These are phyloP conservation scores for Phaenicophaeus curvirostris DNA, from an alignment of 2,797 vertebrate genomes.

Conservation along the genomic window DNA sequence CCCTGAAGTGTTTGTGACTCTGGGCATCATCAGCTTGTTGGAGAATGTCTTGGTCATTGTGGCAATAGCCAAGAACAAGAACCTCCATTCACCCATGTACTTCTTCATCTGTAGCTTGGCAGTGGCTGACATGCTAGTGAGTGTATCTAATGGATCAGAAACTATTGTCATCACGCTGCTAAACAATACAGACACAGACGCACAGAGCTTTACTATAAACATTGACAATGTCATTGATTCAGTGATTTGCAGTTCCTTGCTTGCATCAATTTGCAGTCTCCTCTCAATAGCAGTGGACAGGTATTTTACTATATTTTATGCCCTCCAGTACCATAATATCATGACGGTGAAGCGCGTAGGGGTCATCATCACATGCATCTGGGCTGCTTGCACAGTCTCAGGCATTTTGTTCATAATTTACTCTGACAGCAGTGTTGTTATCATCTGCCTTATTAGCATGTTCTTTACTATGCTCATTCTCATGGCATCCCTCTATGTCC, in stretches of 20 bases:
- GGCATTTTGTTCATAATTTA: constrained; percentile 93
- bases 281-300: constrained; percentile 94
- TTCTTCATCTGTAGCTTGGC: constrained; percentile 96
- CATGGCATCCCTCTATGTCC: constrained; percentile 94
- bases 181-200: constrained; percentile 81
- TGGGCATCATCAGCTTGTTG: constrained; percentile 91
- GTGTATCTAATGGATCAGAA: constrained; percentile 92
- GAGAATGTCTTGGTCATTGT: constrained; percentile 93
- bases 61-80: constrained; percentile 92
- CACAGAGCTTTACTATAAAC: constrained; percentile 82
- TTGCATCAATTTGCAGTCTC: constrained; percentile 94
- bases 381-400: constrained; percentile 86
- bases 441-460: constrained; percentile 93
- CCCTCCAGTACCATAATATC: constrained; percentile 94
- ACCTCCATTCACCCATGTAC: constrained; percentile 96
- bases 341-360: constrained; percentile 86
- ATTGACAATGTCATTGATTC: constrained; percentile 97
- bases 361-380: constrained; percentile 86
- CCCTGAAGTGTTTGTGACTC: constrained; percentile 90
- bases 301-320: constrained; percentile 97
- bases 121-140: constrained; percentile 94
- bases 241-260: constrained; percentile 93
- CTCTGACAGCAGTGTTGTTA: constrained; percentile 89
- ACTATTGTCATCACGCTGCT: constrained; percentile 92
- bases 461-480: constrained; percentile 96